A percentile compares a stretch with the other conserved stretches of the same genome.
These are phyloP conservation scores for Cyphomyrus plagiostoma DNA, from an alignment of 2,113 vertebrate species.

Conservation along the genomic window DNA sequence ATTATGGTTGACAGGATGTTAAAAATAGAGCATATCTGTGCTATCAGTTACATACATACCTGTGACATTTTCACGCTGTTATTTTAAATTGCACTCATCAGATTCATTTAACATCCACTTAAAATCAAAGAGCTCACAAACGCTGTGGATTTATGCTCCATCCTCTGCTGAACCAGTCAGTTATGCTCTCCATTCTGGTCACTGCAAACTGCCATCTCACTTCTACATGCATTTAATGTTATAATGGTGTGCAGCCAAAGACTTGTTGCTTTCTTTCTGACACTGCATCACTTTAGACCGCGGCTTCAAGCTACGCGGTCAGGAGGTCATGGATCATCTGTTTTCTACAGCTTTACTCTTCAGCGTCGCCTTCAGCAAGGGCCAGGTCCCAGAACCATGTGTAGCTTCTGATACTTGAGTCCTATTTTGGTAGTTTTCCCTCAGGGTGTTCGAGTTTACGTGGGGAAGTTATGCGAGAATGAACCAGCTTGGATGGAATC, in stretches of 20 bases:
- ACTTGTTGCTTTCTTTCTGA: neutral
- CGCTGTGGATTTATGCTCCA: neutral
- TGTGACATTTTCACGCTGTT: slow-evolving; percentile 2
- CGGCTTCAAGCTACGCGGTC: neutral
- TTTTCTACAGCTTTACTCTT: neutral
- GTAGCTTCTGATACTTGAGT: neutral
- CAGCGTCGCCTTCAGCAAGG: neutral
- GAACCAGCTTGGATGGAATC: neutral
- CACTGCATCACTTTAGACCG: neutral
- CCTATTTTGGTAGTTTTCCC: neutral
- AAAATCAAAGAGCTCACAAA: neutral
- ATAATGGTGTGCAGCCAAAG: neutral
- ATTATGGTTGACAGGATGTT: slow-evolving; percentile 6
- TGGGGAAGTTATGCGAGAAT: neutral
- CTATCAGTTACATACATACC: neutral
- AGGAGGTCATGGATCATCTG: neutral
- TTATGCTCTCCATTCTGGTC: neutral
- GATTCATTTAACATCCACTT: slow-evolving; percentile 8
- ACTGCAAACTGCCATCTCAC: neutral
- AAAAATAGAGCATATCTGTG: neutral
- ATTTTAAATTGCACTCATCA: neutral
- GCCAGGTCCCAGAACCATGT: neutral
- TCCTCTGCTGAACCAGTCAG: neutral
- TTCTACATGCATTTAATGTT: neutral
- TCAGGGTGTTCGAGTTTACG: neutral